These are phyloP conservation scores for Neotragus pygmaeus DNA, from an alignment of 2,113 vertebrate species.

Conservation along the genomic window DNA sequence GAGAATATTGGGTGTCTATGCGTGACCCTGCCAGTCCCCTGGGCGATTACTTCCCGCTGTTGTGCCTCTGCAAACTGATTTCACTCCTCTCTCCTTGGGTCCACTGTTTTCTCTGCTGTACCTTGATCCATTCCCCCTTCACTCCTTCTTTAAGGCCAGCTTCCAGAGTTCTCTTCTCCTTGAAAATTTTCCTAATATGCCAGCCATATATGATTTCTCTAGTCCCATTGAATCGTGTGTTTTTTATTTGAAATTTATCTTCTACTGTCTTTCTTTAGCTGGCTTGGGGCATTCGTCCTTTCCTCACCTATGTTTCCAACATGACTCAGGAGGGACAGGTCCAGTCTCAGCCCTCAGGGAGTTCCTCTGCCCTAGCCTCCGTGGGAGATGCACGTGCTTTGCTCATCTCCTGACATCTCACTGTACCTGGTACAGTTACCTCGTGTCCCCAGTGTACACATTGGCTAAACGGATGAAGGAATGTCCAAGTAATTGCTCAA, in stretches of 20 bases:
- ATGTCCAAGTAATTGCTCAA: not conserved
- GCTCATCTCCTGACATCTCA: not conserved
- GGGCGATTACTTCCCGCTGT: rapidly evolving
- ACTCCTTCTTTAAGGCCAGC: not conserved
- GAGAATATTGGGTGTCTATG: not conserved
- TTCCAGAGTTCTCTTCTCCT: not conserved
- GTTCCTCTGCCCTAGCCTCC: not conserved
- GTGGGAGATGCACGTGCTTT: not conserved
- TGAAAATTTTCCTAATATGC: not conserved
- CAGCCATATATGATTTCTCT: rapidly evolving
- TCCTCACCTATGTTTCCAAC: not conserved
- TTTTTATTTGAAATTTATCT: not conserved
- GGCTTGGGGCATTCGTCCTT: not conserved
- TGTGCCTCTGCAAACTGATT: not conserved
- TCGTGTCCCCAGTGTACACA: rapidly evolving
- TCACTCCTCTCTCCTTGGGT: not conserved
- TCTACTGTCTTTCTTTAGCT: not conserved
- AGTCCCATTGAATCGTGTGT: not conserved
- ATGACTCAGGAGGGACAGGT: not conserved
- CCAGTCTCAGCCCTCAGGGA: not conserved
- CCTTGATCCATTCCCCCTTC: not conserved
- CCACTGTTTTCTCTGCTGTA: not conserved
- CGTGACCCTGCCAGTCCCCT: no score
- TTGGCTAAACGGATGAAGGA: not conserved
- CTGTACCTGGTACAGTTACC: rapidly evolving